Conservation (phyloP, 2,888 invertebrate genomes). For the Smittia aterrima region DNA sequence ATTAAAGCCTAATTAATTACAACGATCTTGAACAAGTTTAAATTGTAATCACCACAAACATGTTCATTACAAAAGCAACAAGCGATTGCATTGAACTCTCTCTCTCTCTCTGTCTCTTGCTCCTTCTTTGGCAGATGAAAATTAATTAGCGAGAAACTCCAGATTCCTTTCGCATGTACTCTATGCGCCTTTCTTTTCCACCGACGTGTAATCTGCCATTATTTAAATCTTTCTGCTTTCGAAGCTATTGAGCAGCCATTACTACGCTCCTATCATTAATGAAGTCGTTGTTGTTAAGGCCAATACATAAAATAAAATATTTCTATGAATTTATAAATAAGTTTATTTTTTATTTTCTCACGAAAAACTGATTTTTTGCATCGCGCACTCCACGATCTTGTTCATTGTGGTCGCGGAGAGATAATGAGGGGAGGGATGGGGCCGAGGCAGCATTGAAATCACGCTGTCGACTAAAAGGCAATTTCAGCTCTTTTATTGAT, state of each 20-base stretch:
- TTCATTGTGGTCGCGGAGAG: neutral
- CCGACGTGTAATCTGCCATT: constrained; percentile 14
- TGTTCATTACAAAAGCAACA: constrained; percentile 21
- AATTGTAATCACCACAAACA: constrained; percentile 21
- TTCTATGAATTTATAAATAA: constrained; percentile 28
- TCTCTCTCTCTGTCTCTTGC: neutral
- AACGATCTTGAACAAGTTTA: constrained; percentile 39
- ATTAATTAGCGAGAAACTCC: constrained; percentile 35
- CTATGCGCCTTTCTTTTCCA: constrained; percentile 24
- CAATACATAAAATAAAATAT: neutral
- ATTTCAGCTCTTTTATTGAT: constrained; percentile 28
- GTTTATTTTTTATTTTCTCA: constrained; percentile 26
- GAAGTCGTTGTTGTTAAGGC: constrained; percentile 18
- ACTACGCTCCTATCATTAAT: constrained; percentile 32
- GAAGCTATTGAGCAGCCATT: constrained; percentile 9
- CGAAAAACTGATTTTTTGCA: constrained; percentile 19
- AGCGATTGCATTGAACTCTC: neutral
- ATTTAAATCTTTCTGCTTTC: constrained; percentile 15
- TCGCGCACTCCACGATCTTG: constrained; percentile 23
- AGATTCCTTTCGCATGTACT: constrained; percentile 27
- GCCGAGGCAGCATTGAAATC: constrained; percentile 13
- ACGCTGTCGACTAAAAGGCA: constrained; percentile 4
- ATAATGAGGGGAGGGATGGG: constrained; percentile 16
- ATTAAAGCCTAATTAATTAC: constrained; percentile 39
- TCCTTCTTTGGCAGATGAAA: neutral